Percentiles rank a stretch among this genome's conserved stretches.
Conservation (phyloP, 2,888 invertebrate genomes). For the Agelastica alni region DNA sequence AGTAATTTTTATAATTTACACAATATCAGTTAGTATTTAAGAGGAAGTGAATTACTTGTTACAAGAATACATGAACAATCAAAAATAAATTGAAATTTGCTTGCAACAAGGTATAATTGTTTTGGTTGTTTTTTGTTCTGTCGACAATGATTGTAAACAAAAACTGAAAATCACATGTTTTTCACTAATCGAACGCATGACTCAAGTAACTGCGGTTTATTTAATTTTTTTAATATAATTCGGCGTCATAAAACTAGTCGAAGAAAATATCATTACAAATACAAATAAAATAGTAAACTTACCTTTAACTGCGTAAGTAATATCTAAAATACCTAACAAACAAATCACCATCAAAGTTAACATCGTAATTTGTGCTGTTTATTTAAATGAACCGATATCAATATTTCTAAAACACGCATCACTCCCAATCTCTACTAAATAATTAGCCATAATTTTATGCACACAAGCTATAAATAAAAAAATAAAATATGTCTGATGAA, state of each 20-base stretch:
- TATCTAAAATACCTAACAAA: slow-evolving; percentile 3
- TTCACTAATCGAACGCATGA: no score
- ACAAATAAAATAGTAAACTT: neutral
- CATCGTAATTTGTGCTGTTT: slow-evolving; percentile 9
- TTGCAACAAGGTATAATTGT: no score
- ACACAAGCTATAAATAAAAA: slow-evolving; percentile 22
- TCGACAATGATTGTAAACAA: neutral
- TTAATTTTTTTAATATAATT: no score
- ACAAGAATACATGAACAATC: no score
- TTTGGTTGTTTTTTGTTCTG: no score
- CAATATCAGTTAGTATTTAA: no score
- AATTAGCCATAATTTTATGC: slow-evolving; percentile 21
- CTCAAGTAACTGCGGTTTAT: no score
- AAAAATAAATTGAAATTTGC: no score
- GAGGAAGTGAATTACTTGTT: no score
- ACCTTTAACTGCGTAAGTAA: slow-evolving; percentile 5
- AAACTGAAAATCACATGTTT: no score
- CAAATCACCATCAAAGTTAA: slow-evolving; percentile 1
- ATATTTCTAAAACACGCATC: slow-evolving; percentile 15
- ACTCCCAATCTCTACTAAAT: slow-evolving; percentile 6
- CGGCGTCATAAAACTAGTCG: no score
- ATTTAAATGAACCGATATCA: slow-evolving; percentile 4
- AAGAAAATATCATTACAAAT: neutral
- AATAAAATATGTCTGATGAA: slow-evolving; percentile 16
- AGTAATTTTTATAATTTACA: no score